phyloP scores from a whole-genome alignment of 2,888 invertebrate genomes.

The Volucella bombylans region DNA sequence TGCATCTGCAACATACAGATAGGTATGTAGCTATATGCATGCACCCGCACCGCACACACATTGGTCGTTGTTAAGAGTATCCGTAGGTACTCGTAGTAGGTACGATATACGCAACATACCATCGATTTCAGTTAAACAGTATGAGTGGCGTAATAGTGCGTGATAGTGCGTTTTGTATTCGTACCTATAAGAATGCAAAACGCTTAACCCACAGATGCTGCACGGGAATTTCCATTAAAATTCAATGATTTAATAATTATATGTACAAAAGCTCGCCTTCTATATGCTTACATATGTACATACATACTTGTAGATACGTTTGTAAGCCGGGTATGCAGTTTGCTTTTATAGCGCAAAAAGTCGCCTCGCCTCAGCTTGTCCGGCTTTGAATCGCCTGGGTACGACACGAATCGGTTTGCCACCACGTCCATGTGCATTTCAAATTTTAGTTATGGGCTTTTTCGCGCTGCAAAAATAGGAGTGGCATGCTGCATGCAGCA shows the following conservation, averaged over 20 bases:
- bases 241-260: constrained; percentile 64
- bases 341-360: no score
- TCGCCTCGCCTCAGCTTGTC: no score
- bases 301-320: no score
- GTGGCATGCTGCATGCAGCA: constrained; percentile 38
- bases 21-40: no score
- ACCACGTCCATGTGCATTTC: constrained; percentile 31
- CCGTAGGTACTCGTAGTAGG: no score
- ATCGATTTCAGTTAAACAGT: constrained; percentile 37
- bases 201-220: constrained; percentile 31
- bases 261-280: constrained; percentile 28
- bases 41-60: not conserved
- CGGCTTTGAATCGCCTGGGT: no score
- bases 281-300: not conserved
- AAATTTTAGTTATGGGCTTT: constrained; percentile 21
- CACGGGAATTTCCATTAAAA: constrained; percentile 54
- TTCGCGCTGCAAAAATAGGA: constrained; percentile 46
- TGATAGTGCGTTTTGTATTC: not conserved
- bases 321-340: not conserved
- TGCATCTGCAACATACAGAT: no score
- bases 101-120: not conserved
- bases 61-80: no score
- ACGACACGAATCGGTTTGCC: not conserved
- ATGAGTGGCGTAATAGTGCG: constrained; percentile 43
- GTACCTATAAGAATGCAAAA: constrained; percentile 17